These are phyloP conservation scores for Lophius americanus DNA, from an alignment of 2,797 vertebrate genomes.

Conservation along the genomic window DNA sequence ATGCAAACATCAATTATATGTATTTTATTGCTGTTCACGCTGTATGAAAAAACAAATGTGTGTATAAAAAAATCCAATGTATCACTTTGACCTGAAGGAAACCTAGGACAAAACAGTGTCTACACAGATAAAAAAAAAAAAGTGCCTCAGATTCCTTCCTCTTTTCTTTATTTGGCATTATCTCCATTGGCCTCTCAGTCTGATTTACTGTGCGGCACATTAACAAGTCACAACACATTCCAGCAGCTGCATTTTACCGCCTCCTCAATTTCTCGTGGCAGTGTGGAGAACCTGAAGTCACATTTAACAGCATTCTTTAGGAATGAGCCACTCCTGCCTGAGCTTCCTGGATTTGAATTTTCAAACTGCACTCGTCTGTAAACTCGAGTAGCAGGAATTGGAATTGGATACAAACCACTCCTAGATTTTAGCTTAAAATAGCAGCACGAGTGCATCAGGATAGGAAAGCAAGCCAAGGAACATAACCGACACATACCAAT, in stretches of 20 bases:
- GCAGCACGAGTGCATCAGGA: neutral
- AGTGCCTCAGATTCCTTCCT: slow-evolving; percentile 13
- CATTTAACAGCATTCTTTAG: slow-evolving; percentile 72
- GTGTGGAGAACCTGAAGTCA: slow-evolving; percentile 73
- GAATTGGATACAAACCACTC: neutral
- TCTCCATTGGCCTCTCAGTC: slow-evolving; percentile 14
- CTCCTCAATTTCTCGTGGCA: slow-evolving; percentile 24
- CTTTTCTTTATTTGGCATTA: slow-evolving; percentile 25
- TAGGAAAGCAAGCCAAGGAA: neutral
- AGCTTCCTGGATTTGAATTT: slow-evolving; percentile 33
- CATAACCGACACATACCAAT: slow-evolving; percentile 20
- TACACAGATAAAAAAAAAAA: slow-evolving; percentile 13
- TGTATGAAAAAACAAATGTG: too few species aligned
- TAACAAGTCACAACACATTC: slow-evolving; percentile 73
- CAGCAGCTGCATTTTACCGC: slow-evolving; percentile 47
- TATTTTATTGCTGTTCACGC: too few species aligned
- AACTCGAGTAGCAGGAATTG: neutral
- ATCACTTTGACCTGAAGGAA: too few species aligned
- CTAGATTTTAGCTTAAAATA: neutral
- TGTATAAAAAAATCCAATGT: too few species aligned
- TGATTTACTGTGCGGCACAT: slow-evolving; percentile 53
- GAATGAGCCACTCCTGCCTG: slow-evolving; percentile 72
- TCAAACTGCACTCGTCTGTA: slow-evolving; percentile 38
- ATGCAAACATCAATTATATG: too few species aligned
- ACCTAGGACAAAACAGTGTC: too few species aligned